Evolutionary conservation across 2,113 vertebrate species (phyloP).

Genomic region (Cryptotis parvus): DNA sequence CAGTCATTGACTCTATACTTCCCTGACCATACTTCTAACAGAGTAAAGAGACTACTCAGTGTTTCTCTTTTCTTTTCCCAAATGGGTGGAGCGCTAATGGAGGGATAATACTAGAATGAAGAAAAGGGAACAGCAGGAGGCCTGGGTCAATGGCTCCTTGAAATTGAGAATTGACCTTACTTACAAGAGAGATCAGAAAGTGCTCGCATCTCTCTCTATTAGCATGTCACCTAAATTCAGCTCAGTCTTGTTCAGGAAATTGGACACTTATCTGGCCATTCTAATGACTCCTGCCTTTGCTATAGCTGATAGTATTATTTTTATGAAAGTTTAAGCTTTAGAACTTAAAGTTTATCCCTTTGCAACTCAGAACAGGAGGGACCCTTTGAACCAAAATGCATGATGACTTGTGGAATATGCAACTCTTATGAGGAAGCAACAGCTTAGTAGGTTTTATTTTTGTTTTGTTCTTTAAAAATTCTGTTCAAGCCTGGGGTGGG

Average conservation of each 20-base stretch:
- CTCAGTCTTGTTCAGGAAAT: slow-evolving; percentile 47
- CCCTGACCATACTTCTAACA: too few relatives aligned
- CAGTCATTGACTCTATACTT: background rate
- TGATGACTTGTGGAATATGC: background rate
- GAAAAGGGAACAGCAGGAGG: slow-evolving; percentile 18
- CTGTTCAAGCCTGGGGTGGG: background rate
- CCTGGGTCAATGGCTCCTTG: background rate
- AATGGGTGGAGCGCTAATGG: slow-evolving; percentile 11
- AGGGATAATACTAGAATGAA: slow-evolving; percentile 2
- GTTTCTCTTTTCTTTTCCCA: background rate
- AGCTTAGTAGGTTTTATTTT: background rate
- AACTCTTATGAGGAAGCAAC: background rate
- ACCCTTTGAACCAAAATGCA: background rate
- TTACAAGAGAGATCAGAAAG: slow-evolving; percentile 45
- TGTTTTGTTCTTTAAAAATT: background rate
- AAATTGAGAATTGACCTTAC: slow-evolving; percentile 40
- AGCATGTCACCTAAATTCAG: slow-evolving; percentile 37
- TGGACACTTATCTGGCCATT: slow-evolving; percentile 1
- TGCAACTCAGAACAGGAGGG: background rate
- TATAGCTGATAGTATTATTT: background rate
- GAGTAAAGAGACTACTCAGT: background rate
- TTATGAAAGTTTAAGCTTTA: background rate
- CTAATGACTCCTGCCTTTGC: background rate
- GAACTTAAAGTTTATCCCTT: background rate
- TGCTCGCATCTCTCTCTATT: background rate